Evolutionary conservation across 2,888 invertebrate species (phyloP).

Genomic region (Litoditis marina): DNA sequence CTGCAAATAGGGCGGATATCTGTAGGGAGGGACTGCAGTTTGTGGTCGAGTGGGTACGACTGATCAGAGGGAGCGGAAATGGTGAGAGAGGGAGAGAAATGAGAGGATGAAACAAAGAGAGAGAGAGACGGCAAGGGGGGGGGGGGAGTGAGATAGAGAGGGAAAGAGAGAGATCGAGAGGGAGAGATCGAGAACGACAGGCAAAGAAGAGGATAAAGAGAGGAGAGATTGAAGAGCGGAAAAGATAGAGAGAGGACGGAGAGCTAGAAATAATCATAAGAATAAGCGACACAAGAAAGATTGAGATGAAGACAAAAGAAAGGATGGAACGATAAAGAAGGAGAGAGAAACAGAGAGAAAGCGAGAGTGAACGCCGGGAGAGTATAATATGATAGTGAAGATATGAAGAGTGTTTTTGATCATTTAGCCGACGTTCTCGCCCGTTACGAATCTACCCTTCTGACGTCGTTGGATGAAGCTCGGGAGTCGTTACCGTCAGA

Average conservation of each 20-base stretch:
- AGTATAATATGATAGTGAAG: background rate
- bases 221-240: too few species aligned
- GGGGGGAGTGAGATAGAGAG: background rate
- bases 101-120: too few species aligned
- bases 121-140: background rate
- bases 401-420: background rate
- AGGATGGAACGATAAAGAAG: too few species aligned
- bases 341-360: background rate
- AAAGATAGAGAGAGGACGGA: too few species aligned
- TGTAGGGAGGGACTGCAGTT: slow-evolving; percentile 34
- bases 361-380: background rate
- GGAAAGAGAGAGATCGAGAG: background rate
- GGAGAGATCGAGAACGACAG: background rate
- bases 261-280: too few species aligned
- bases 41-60: slow-evolving; percentile 37
- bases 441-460: slow-evolving; percentile 21
- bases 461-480: slow-evolving; percentile 17
- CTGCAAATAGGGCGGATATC: slow-evolving; percentile 45
- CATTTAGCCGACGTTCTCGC: too few species aligned
- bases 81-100: too few species aligned
- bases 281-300: too few species aligned
- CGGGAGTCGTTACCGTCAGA: slow-evolving; percentile 15
- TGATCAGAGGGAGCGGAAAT: slow-evolving; percentile 24
- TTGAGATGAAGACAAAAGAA: too few species aligned
- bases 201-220: background rate